Evolutionary conservation across 2,113 vertebrate species (phyloP).

Genomic region (Sebastes fasciatus): DNA sequence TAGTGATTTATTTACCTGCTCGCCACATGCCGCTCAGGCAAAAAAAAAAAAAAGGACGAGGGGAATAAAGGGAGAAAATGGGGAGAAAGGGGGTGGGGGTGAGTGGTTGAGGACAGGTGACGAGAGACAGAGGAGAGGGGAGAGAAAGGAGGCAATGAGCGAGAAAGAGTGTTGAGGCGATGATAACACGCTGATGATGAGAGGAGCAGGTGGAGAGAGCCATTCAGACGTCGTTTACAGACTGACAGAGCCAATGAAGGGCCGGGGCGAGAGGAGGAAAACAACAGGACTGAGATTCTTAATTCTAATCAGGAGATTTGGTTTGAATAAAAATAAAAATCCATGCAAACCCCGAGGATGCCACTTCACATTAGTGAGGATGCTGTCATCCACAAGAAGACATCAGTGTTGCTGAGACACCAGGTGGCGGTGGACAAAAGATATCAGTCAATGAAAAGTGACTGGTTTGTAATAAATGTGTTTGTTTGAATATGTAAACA

Average conservation of each 20-base stretch:
- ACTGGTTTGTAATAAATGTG: background rate
- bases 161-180: constrained; percentile 54
- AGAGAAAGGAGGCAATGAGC: constrained; percentile 52
- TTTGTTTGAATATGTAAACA: constrained; percentile 19
- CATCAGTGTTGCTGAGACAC: constrained; percentile 54
- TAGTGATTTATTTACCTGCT: constrained; percentile 85
- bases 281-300: constrained; percentile 53
- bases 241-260: constrained; percentile 63
- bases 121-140: constrained; percentile 43
- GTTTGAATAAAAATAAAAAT: constrained; percentile 58
- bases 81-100: constrained; percentile 12
- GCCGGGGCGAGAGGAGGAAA: constrained; percentile 36
- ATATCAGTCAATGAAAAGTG: constrained; percentile 41
- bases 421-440: constrained; percentile 56
- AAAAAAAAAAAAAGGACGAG: constrained; percentile 47
- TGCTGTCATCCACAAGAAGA: constrained; percentile 41
- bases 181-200: constrained; percentile 66
- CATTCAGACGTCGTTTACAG: constrained; percentile 61
- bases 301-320: constrained; percentile 62
- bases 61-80: constrained; percentile 52
- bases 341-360: constrained; percentile 47
- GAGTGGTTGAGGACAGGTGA: constrained; percentile 59
- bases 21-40: constrained; percentile 66
- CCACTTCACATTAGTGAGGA: constrained; percentile 61
- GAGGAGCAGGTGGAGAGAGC: constrained; percentile 70